A percentile compares a stretch with the other conserved stretches of the same genome.
phyloP scores from a whole-genome alignment of 2,113 vertebrate species.

The Onychorhynchus coronatus region DNA sequence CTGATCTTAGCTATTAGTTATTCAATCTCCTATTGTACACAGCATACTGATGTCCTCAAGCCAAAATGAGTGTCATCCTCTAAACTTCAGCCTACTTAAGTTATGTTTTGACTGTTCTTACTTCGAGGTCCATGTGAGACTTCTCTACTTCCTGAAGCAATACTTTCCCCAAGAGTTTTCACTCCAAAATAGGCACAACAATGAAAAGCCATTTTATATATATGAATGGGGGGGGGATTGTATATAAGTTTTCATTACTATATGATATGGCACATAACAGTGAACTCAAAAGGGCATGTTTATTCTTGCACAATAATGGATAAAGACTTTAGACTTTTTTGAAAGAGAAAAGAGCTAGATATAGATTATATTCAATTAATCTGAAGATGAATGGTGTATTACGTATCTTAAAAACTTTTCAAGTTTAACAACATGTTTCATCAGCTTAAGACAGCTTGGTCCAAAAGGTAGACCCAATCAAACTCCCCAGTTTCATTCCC shows the following conservation, averaged over 20 bases:
- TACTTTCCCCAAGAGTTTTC: not conserved
- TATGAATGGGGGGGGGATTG: fast-evolving
- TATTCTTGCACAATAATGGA: not conserved
- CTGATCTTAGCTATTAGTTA: not conserved
- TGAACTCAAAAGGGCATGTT: not conserved
- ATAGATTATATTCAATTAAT: not conserved
- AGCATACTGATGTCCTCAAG: not conserved
- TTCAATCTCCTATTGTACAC: not conserved
- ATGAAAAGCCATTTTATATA: not conserved
- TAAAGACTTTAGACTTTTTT: not conserved
- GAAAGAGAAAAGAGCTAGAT: not conserved
- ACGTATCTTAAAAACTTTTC: not conserved
- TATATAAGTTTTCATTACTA: not conserved
- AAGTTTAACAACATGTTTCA: not conserved
- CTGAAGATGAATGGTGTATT: not conserved
- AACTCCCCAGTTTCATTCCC: not conserved
- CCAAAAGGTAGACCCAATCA: not conserved
- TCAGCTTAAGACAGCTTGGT: not conserved
- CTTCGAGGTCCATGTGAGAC: fast-evolving
- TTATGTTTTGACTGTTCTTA: not conserved
- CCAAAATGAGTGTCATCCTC: not conserved
- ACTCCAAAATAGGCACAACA: not conserved
- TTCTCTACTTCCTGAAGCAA: not conserved
- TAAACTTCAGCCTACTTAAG: not conserved
- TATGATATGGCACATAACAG: fast-evolving